These are phyloP conservation scores for Myopa tessellatipennis DNA, from an alignment of 2,888 invertebrate genomes.

Conservation along the genomic window DNA sequence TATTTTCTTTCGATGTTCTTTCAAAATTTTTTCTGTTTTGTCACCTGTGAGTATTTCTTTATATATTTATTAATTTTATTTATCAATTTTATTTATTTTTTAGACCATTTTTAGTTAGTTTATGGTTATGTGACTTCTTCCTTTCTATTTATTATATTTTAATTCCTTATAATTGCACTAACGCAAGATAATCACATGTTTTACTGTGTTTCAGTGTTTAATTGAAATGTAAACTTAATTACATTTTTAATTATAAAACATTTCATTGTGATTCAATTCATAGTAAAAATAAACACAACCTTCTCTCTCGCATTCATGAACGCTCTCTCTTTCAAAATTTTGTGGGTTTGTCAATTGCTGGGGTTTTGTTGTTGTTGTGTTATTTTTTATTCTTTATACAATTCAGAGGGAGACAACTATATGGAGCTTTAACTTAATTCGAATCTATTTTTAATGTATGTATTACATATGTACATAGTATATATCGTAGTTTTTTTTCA, in stretches of 20 bases:
- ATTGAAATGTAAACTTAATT: not conserved
- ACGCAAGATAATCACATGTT: not conserved
- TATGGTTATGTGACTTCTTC: not conserved
- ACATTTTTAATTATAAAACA: not conserved
- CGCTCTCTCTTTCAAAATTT: constrained; percentile 47
- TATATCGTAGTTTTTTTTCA: too few species aligned
- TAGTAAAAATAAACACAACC: not conserved
- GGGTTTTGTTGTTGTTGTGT: constrained; percentile 48
- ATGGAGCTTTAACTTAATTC: not conserved
- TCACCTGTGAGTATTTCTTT: not conserved
- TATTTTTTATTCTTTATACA: constrained; percentile 35
- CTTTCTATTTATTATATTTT: not conserved
- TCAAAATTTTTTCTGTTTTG: not conserved
- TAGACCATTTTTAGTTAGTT: not conserved
- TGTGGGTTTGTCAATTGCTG: constrained; percentile 58
- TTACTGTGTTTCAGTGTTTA: too few species aligned
- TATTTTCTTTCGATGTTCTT: constrained; percentile 50
- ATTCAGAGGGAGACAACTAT: constrained; percentile 51
- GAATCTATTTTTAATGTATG: too few species aligned
- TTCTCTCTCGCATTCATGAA: constrained; percentile 10
- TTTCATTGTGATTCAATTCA: too few species aligned
- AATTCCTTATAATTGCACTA: not conserved
- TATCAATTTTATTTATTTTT: constrained; percentile 49
- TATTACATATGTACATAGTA: too few species aligned
- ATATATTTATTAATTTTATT: constrained; percentile 49